A percentile compares a stretch with the other conserved stretches of the same genome.
These are phyloP conservation scores for Brachionus angularis DNA, from an alignment of 1,140 invertebrate species.

Conservation along the genomic window DNA sequence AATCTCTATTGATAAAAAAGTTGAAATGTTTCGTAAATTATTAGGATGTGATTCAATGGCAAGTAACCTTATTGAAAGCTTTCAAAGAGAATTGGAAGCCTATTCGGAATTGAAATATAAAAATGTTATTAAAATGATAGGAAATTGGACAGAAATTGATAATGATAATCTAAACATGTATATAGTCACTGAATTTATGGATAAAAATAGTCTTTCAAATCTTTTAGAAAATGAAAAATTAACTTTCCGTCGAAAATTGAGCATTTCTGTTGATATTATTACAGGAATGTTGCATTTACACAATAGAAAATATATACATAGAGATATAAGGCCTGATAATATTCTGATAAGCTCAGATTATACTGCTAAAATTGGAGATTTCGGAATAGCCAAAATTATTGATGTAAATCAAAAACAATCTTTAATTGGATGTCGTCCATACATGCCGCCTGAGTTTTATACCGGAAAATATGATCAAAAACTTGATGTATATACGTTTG, in stretches of 20 bases:
- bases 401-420: background rate
- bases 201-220: background rate
- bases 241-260: background rate
- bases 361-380: conserved; percentile 25
- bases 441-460: conserved; percentile 18
- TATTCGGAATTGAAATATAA: background rate
- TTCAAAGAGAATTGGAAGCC: conserved; percentile 16
- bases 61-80: background rate
- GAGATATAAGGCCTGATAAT: conserved; percentile 19
- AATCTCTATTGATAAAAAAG: background rate
- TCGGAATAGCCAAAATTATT: background rate
- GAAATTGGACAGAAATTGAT: background rate
- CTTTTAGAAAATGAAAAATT: background rate
- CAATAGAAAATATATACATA: background rate
- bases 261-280: background rate
- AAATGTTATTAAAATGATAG: background rate
- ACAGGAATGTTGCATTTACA: background rate
- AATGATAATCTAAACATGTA: background rate
- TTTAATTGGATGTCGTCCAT: background rate
- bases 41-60: background rate
- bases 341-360: background rate
- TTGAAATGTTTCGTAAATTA: background rate
- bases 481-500: background rate
- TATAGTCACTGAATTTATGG: background rate
- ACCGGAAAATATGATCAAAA: background rate